A percentile compares a stretch with the other conserved stretches of the same genome.
phyloP scores from a whole-genome alignment of 2,113 vertebrate species.

The Perca fluviatilis region DNA sequence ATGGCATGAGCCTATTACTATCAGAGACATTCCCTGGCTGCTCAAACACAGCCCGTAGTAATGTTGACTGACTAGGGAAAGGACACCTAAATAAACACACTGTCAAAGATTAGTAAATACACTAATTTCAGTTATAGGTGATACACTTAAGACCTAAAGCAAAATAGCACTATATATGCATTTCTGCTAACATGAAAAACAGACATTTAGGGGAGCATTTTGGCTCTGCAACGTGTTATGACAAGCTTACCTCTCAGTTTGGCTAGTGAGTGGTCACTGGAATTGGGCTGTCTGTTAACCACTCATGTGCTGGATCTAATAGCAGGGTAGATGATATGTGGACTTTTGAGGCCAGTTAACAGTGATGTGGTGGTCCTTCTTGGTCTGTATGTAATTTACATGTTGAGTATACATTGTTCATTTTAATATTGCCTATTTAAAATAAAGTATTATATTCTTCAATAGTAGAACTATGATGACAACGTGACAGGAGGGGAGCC shows the following conservation, averaged over 20 bases:
- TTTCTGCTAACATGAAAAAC: neutral
- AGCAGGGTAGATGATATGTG: neutral
- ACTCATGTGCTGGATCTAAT: slow-evolving; percentile 4
- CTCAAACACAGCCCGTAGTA: slow-evolving; percentile 32
- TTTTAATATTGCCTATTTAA: slow-evolving; percentile 5
- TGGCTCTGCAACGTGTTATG: slow-evolving; percentile 21
- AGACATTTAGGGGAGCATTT: neutral
- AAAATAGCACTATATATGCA: neutral
- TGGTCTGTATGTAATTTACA: neutral
- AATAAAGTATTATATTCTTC: slow-evolving; percentile 22
- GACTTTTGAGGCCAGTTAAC: neutral
- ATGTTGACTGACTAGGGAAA: neutral
- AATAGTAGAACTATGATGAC: slow-evolving; percentile 62
- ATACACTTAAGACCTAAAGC: neutral
- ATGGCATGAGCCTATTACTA: slow-evolving; percentile 50
- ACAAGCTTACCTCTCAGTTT: neutral
- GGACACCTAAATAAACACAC: slow-evolving; percentile 16
- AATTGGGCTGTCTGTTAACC: slow-evolving; percentile 24
- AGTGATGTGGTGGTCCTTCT: slow-evolving; percentile 8
- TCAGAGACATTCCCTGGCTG: slow-evolving; percentile 45
- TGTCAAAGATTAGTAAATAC: neutral
- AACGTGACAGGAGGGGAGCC: slow-evolving; percentile 77
- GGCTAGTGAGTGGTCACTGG: neutral
- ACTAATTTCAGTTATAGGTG: neutral
- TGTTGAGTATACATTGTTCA: neutral